A percentile compares a stretch with the other conserved stretches of the same genome.
Evolutionary conservation across 2,113 vertebrate genomes (phyloP).

Genomic region (Crotalus tigris): DNA sequence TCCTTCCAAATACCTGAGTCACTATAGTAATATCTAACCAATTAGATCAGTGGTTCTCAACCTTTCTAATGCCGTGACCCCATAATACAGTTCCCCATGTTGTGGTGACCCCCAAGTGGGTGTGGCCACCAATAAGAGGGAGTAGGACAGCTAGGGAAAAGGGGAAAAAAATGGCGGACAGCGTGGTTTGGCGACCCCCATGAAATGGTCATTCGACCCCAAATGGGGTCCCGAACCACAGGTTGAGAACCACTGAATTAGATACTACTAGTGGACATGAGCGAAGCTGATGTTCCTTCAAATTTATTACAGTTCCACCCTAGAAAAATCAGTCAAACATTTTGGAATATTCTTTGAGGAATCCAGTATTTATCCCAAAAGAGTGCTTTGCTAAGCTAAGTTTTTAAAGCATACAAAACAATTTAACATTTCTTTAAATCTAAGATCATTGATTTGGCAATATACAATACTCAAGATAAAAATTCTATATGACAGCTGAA

Average conservation of each 20-base stretch:
- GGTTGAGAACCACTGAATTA: not conserved
- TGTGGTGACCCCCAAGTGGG: too few relatives aligned
- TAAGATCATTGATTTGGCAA: not conserved
- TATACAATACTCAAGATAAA: not conserved
- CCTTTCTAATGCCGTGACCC: too few relatives aligned
- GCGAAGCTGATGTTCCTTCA: not conserved
- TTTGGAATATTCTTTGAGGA: not conserved
- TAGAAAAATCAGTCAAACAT: not conserved
- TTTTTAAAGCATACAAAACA: not conserved
- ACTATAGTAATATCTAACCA: not conserved
- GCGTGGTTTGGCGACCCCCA: too few relatives aligned
- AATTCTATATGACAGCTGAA: not conserved
- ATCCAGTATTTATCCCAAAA: not conserved
- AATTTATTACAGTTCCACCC: not conserved
- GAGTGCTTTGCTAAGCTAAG: not conserved
- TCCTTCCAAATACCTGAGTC: not conserved
- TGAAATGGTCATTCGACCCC: too few relatives aligned
- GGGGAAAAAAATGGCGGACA: too few relatives aligned
- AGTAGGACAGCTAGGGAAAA: too few relatives aligned
- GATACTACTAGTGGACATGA: not conserved
- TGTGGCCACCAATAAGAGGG: too few relatives aligned
- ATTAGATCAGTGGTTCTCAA: not conserved
- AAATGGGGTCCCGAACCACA: too few relatives aligned
- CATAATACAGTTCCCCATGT: too few relatives aligned
- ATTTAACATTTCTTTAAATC: not conserved